Evolutionary conservation across 2,113 vertebrate species (phyloP).

Genomic region (Girardinichthys multiradiatus): DNA sequence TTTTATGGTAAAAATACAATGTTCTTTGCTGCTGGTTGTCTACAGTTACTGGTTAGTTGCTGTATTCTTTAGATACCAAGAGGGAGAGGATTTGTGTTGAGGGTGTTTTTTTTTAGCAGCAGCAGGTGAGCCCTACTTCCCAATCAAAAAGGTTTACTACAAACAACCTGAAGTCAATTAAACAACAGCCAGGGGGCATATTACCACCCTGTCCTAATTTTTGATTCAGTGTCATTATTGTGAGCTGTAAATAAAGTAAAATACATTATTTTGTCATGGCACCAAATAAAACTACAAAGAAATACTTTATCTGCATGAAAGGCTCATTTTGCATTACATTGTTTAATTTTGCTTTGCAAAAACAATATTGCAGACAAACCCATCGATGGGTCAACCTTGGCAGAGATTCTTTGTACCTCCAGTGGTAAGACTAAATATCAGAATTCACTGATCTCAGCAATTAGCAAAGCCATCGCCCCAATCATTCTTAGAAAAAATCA

Average conservation of each 20-base stretch:
- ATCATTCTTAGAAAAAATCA: conserved; percentile 19
- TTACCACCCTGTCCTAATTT: background rate
- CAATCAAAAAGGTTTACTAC: background rate
- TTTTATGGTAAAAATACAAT: no score
- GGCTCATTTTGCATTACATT: background rate
- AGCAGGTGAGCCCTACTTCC: background rate
- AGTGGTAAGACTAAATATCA: conserved; percentile 2
- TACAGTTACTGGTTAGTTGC: no score
- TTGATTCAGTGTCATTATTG: no score
- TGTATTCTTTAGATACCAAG: no score
- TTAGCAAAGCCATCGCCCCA: conserved; percentile 6
- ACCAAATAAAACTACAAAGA: background rate
- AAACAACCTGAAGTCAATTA: no score
- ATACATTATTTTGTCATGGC: background rate
- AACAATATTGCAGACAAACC: no score
- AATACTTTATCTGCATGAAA: no score
- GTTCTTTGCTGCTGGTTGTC: no score
- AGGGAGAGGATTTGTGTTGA: no score
- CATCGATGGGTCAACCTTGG: no score
- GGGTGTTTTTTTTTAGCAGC: no score
- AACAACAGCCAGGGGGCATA: background rate
- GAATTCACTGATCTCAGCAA: conserved; percentile 24
- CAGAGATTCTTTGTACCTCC: conserved; percentile 1
- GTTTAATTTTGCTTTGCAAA: background rate
- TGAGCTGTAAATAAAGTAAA: background rate